phyloP scores from a whole-genome alignment of 2,888 invertebrate species.

The Agrilus mali region DNA sequence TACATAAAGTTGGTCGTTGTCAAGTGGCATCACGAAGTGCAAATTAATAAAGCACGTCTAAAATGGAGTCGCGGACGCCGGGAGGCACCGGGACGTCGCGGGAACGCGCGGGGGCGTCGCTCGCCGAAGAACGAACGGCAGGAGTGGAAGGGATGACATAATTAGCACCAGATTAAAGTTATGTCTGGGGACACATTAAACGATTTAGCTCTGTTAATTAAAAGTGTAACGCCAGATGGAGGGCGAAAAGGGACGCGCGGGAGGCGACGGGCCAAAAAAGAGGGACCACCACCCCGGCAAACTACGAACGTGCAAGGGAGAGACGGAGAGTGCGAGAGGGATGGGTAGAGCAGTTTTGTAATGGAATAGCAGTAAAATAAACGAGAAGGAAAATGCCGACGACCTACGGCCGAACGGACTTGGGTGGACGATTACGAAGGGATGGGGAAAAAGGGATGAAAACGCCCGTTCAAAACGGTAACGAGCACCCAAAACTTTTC shows the following conservation, averaged over 20 bases:
- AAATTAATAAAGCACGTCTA: not conserved
- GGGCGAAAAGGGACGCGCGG: conserved; percentile 15
- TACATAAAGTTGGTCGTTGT: too few species aligned
- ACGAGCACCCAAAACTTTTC: too few species aligned
- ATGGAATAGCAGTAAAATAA: too few species aligned
- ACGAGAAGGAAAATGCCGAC: not conserved
- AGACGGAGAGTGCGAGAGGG: too few species aligned
- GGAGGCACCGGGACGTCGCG: not conserved
- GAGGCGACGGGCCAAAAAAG: conserved; percentile 10
- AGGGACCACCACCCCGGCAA: too few species aligned
- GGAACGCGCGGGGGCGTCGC: conserved; percentile 5
- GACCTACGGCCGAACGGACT: conserved; percentile 2
- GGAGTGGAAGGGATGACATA: conserved; percentile 37
- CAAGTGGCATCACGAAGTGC: too few species aligned
- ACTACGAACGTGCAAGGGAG: too few species aligned
- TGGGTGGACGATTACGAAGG: not conserved
- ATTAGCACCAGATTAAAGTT: conserved; percentile 53
- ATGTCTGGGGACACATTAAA: conserved; percentile 48
- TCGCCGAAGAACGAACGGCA: conserved; percentile 12
- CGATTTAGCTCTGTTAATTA: conserved; percentile 41
- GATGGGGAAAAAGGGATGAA: conserved; percentile 37
- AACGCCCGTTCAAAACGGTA: conserved; percentile 67
- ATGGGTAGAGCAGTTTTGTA: conserved; percentile 2
- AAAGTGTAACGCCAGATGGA: conserved; percentile 31
- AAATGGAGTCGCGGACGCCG: not conserved